Evolutionary conservation across 2,797 vertebrate species (phyloP), one percentile per base, ranked within the genome.

Genomic region (Anniella stebbinsi): DNA sequence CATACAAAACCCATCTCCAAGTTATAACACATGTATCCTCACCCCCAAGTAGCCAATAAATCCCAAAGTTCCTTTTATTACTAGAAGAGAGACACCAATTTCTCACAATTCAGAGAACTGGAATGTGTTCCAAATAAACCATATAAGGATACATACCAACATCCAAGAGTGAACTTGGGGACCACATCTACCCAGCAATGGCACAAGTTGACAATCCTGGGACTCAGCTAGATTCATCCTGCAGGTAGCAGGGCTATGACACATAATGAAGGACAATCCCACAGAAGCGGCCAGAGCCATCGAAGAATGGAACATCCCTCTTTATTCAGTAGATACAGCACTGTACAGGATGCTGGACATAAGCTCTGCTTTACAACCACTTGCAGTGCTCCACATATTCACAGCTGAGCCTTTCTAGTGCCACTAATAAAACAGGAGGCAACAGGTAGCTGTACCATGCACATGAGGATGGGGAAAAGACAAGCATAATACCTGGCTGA

Each of bases 401-500:
- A 54, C 70, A 82, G 60, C 69, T 60, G n/a, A 82, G 89, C 84
- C 76, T 81, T 76, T 87, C 70, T 83, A 67, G 54, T 82, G 89
- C 45, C 84, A 67, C 78, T 87, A 90, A 90, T 25, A 41, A 81
- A 81, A 38, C 78, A 87, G 77, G 57, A 87, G 84, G 77, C 70
- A 73, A 41, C 69, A 90, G 69, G 84, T 81, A 45, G 89, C 78
- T 81, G 60, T 87, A 51, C 85, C 89, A 87, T 90, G 89, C 85
- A 82, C 70, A 87, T 36, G 90, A 90, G 91, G 92, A 94, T 91
- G 94, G 93, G 87, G 7, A 87, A 94, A 94, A 95, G 88, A 93
- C 91, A 95, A 94, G 95, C 89, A 94, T 91, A 93, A 95, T 92
- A 94, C 89, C 75, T 28, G 72, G 94, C 90, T 69, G 73, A 45